Percentiles rank a stretch among this genome's conserved stretches.
phyloP scores from a whole-genome alignment of 37 sponge, comb jelly and placozoan species.

The Theonella swinhoei region DNA sequence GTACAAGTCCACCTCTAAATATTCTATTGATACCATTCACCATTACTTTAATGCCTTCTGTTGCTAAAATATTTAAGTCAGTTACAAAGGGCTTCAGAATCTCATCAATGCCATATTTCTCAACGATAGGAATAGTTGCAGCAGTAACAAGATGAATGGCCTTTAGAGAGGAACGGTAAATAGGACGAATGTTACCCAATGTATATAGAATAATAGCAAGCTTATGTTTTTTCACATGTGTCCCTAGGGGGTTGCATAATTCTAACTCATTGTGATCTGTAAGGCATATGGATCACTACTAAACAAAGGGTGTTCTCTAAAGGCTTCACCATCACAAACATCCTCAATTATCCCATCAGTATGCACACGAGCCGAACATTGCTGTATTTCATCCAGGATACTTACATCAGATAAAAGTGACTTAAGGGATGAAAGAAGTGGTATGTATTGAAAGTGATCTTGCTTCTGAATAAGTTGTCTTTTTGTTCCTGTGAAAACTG shows the following conservation, averaged over 20 bases:
- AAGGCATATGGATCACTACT: slow-evolving; percentile 18
- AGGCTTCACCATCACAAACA: no score
- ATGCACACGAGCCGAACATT: not conserved
- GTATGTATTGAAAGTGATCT: slow-evolving; percentile 43
- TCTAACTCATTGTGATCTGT: slow-evolving; percentile 49
- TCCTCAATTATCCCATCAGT: slow-evolving; percentile 16
- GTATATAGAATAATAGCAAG: no score
- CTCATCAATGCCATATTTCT: slow-evolving; percentile 25
- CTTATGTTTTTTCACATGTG: no score
- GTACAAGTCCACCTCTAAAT: slow-evolving; percentile 34
- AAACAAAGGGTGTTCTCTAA: slow-evolving; percentile 26
- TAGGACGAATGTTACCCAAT: no score
- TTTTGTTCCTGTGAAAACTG: slow-evolving; percentile 26
- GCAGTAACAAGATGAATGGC: no score
- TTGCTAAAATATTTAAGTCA: slow-evolving; percentile 27
- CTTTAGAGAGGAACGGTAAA: no score
- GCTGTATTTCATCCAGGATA: slow-evolving; percentile 4
- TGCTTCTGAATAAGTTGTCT: slow-evolving; percentile 11
- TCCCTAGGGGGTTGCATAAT: slow-evolving; percentile 31
- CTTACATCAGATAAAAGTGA: slow-evolving; percentile 16
- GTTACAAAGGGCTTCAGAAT: no score
- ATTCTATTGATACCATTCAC: not conserved
- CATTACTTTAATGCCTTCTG: slow-evolving; percentile 6
- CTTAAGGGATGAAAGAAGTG: no score
- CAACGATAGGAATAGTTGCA: no score